Percentiles rank a stretch among this genome's conserved stretches.
These are phyloP conservation scores for Drosophila diplacantha DNA, from an alignment of 2,888 invertebrate species.

Conservation along the genomic window DNA sequence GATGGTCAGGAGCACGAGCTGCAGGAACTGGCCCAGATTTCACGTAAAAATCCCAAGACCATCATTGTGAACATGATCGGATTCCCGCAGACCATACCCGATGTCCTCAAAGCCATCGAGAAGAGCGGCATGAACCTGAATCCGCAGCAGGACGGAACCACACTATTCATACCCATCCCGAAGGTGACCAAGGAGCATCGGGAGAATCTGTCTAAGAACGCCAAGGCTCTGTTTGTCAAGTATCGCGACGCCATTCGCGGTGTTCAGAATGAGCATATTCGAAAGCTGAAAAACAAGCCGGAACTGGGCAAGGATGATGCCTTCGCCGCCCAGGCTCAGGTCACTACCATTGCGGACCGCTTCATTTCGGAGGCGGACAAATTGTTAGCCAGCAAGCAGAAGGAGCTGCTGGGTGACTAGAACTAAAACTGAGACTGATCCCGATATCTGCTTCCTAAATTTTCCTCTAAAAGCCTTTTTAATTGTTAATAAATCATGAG, in stretches of 20 bases:
- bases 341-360: constrained; percentile 83
- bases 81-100: constrained; percentile 91
- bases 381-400: constrained; percentile 84
- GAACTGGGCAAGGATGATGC: constrained; percentile 85
- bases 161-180: constrained; percentile 91
- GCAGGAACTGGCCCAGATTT: constrained; percentile 92
- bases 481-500: constrained; percentile 24
- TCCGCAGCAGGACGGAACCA: constrained; percentile 96
- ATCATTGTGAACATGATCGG: constrained; percentile 89
- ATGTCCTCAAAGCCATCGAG: constrained; percentile 85
- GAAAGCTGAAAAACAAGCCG: constrained; percentile 84
- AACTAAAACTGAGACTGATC: constrained; percentile 46
- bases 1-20: constrained; percentile 89
- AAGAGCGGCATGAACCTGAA: constrained; percentile 93
- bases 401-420: constrained; percentile 83
- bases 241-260: constrained; percentile 87
- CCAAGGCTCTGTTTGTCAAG: constrained; percentile 88
- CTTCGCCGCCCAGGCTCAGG: constrained; percentile 83
- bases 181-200: constrained; percentile 96
- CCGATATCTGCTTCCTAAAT: neutral
- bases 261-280: constrained; percentile 85
- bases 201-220: constrained; percentile 91
- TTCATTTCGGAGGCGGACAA: constrained; percentile 83
- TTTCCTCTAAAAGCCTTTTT: constrained; percentile 6
- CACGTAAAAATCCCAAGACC: constrained; percentile 90